Base-by-base conservation (phyloP, 2,113 vertebrate genomes). In the Syngnathus typhle region DNA sequence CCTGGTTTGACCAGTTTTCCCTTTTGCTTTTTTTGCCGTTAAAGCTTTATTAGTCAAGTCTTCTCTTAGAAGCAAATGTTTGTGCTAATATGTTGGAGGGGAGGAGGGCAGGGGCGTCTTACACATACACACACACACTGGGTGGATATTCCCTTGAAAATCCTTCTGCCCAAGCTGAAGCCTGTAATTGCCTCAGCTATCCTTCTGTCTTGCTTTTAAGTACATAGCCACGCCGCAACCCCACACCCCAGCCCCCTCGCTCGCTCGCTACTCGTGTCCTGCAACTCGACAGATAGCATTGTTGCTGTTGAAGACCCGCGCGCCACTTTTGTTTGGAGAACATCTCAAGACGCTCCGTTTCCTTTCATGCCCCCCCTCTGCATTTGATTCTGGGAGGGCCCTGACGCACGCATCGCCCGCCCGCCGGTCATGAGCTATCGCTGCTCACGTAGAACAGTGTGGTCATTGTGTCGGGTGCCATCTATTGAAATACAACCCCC, bases 101-200 rank as follows among this genome's bases (percentile, higher is more conserved):
- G 69, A 71, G 73, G 84, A 56, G 75, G 74, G 44, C 6, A 61
- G 65, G 70, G 62, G 56, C 27, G 27, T 32, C 75, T 49, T 73
- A 82, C 76, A 77, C 51, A 70, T 79, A 82, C 18, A 27, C 21
- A 27, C 21, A 27, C 52, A 55, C 54, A 16, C 84, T 82, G 90
- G 89, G 86, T 85, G 89, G 88, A 88, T 88, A 79, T 85, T 79
- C 82, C 78, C 86, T 80, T 80, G 83, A 84, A 83, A 81, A 91
- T 79, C 79, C 83, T 80, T 76, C 83, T 81, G 77, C 88, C 79
- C 81, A 82, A 36, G 81, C 77, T 18, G 58, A 88, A 90, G 85
- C 88, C 89, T 91, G 88, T 91, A 91, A 91, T 90, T 91, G 89
- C 82, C 84, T 54, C 77, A 70, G 81, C 81, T 78, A 79, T 81